Percentiles rank a stretch among this genome's conserved stretches.
These are phyloP conservation scores for Lysandra bellargus DNA, from an alignment of 2,888 invertebrate species.

Conservation along the genomic window DNA sequence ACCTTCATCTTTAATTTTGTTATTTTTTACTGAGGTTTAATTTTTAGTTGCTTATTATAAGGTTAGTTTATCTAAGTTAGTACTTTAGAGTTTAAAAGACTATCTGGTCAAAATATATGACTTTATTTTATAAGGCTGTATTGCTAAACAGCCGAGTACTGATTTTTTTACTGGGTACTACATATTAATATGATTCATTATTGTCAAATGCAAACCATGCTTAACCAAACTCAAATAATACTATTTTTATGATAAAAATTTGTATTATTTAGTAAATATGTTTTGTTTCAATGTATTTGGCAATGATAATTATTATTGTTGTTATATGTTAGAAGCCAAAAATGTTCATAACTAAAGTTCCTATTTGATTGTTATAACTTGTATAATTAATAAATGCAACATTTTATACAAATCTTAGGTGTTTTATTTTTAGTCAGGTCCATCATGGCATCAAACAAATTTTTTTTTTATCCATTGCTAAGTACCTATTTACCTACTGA, in stretches of 20 bases:
- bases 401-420: constrained; percentile 29
- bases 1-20: background rate
- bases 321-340: background rate
- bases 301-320: background rate
- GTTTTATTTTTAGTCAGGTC: background rate
- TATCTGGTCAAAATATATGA: background rate
- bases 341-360: background rate
- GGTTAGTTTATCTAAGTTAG: background rate
- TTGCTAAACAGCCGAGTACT: too few relatives aligned
- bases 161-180: too few relatives aligned
- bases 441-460: too few relatives aligned
- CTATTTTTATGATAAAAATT: constrained; percentile 32
- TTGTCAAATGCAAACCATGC: background rate
- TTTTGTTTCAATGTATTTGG: background rate
- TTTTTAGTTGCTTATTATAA: background rate
- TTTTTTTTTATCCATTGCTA: too few relatives aligned
- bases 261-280: constrained; percentile 21
- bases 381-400: constrained; percentile 37
- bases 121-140: too few relatives aligned
- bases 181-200: background rate
- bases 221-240: constrained; percentile 11
- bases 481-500: too few relatives aligned
- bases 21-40: background rate
- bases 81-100: background rate
- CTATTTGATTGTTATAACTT: background rate